Evolutionary conservation across 2,888 invertebrate genomes (phyloP).

Genomic region (Nebria salina): DNA sequence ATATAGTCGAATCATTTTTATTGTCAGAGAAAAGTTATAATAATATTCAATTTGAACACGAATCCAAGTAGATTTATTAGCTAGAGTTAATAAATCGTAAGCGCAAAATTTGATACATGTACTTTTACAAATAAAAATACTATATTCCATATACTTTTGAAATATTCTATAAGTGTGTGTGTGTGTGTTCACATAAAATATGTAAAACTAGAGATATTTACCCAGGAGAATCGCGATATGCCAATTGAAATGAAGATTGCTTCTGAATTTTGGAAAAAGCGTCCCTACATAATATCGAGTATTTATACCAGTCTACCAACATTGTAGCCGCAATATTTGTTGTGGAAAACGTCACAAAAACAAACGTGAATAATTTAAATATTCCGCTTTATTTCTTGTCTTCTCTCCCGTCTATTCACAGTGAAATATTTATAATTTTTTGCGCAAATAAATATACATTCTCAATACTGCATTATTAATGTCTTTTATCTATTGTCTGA

Average conservation of each 20-base stretch:
- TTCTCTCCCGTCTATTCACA: too few species aligned
- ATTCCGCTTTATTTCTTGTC: too few species aligned
- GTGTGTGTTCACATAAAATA: background rate
- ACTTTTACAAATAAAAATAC: background rate
- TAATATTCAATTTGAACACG: background rate
- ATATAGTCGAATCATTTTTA: background rate
- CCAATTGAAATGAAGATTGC: background rate
- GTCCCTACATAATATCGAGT: background rate
- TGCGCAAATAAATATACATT: too few species aligned
- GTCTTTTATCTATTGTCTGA: too few species aligned
- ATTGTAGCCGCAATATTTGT: background rate
- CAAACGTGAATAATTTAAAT: too few species aligned
- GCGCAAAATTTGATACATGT: background rate
- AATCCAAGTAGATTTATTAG: background rate
- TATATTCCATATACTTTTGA: background rate
- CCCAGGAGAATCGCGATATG: background rate
- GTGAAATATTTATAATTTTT: too few species aligned
- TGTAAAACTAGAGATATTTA: background rate
- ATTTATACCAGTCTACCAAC: background rate
- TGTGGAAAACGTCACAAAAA: background rate
- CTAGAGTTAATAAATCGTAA: background rate
- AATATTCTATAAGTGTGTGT: background rate
- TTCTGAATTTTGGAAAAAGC: background rate
- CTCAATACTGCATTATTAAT: too few species aligned
- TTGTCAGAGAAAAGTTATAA: background rate